phyloP scores from a whole-genome alignment of 2,888 invertebrate genomes.

The Athalia cordata region DNA sequence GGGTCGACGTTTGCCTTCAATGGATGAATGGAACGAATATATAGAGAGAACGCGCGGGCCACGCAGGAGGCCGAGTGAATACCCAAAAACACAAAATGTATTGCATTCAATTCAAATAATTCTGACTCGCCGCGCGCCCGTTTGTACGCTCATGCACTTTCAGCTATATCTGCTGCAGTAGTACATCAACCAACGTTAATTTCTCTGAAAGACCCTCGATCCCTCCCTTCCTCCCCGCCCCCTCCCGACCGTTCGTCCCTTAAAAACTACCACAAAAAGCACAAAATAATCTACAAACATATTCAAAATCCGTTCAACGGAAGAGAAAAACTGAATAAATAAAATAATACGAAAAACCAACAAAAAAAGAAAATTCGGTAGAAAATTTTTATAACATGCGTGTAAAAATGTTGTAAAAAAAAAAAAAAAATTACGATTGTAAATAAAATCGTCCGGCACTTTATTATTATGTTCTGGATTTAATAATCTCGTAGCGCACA shows the following conservation, averaged over 20 bases:
- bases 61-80: constrained; percentile 62
- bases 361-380: no score
- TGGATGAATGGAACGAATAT: constrained; percentile 58
- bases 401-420: no score
- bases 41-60: constrained; percentile 25
- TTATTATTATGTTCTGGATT: background rate
- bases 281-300: no score
- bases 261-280: no score
- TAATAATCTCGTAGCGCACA: constrained; percentile 16
- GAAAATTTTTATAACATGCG: no score
- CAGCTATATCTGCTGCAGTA: background rate
- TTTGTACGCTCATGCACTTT: constrained; percentile 16
- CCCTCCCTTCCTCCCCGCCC: no score
- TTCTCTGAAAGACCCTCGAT: constrained; percentile 59
- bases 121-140: constrained; percentile 28
- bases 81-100: constrained; percentile 66
- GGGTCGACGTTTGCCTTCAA: constrained; percentile 53
- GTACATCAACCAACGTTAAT: constrained; percentile 51
- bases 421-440: no score
- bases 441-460: no score
- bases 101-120: constrained; percentile 51
- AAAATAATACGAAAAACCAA: no score
- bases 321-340: no score
- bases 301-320: no score
- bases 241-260: no score